These are phyloP conservation scores for Crax fasciolata DNA, from an alignment of 2,797 vertebrate genomes.

Conservation along the genomic window DNA sequence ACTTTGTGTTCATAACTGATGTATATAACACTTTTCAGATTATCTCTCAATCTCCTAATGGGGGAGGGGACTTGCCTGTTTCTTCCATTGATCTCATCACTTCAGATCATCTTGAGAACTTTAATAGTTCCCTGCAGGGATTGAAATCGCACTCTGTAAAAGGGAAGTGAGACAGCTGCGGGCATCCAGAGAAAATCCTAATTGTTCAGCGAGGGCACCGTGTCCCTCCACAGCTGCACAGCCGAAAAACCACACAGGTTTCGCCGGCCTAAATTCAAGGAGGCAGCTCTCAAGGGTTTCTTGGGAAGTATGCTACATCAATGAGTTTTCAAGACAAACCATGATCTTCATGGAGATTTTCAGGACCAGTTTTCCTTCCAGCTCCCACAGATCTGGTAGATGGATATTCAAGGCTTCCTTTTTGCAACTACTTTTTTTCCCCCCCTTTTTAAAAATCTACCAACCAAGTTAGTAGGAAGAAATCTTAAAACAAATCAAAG, in stretches of 20 bases:
- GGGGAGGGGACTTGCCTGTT: not conserved
- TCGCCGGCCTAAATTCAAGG: fast-evolving
- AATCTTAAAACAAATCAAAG: not conserved
- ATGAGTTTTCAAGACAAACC: not conserved
- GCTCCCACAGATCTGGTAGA: fast-evolving
- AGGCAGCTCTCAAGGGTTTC: not conserved
- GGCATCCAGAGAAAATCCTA: not conserved
- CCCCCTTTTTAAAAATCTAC: not conserved
- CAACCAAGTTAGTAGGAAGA: not conserved
- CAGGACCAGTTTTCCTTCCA: not conserved
- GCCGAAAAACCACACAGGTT: not conserved
- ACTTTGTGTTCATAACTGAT: not conserved
- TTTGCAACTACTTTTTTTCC: not conserved
- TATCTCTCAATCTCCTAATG: not conserved
- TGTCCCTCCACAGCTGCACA: fast-evolving
- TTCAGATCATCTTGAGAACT: not conserved
- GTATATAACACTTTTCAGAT: not conserved
- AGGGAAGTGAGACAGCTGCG: fast-evolving
- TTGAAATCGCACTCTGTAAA: not conserved
- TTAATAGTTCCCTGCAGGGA: not conserved
- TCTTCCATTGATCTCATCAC: not conserved
- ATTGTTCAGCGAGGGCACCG: not conserved
- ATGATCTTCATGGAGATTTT: not conserved
- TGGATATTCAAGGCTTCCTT: not conserved
- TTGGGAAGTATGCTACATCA: not conserved